Base-by-base conservation (phyloP, 2,113 vertebrate species). In the Origma solitaria region DNA sequence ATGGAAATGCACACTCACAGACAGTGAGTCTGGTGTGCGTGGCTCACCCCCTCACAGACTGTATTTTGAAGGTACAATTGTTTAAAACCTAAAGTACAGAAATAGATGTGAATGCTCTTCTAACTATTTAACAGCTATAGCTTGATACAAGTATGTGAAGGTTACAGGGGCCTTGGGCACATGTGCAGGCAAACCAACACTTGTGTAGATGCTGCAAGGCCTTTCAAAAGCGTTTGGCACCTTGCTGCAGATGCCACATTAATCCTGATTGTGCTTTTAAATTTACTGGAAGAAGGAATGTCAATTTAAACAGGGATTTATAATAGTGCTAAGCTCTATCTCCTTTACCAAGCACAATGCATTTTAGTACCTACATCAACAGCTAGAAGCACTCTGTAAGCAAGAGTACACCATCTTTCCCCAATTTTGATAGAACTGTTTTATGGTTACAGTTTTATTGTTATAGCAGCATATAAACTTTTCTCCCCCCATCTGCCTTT, bases 381-480 rank as follows among this genome's bases (percentile, higher is more conserved):
- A 69, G 80, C 49, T 49, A 9, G 6, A 25, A 44, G 53, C 4
- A 22, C 33, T 51, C 58, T 35, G 13, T 15, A 27, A 68, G 70
- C 51, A 66, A 8, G 11, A 35, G 30, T 3, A 65, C 21, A 10
- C 8, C 16, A 33, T 40, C 76, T 18, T 80, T 49, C 50, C 82
- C 54, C 51, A 22, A 71, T 64, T 81, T 40, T 5, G 4, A 82
- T 9, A 79, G 16, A 53, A 50, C 78, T 69, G 70, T 44, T 96
- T 80, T 94, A 76, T 20, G 65, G 79, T n/a, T 82, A 60, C 45
- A 86, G 54, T 79, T 95, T 93, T 87, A 92, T 24, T 68, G 78
- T 65, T 94, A 69, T 7, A 92, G 62, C 79, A 88, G 79, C 62
- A 54, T 6, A 80, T 80, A 85, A 85, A 75, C 49, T 73, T 7